Conservation (phyloP, 2,888 invertebrate species). For the Rhagophthalmus giganteus region DNA sequence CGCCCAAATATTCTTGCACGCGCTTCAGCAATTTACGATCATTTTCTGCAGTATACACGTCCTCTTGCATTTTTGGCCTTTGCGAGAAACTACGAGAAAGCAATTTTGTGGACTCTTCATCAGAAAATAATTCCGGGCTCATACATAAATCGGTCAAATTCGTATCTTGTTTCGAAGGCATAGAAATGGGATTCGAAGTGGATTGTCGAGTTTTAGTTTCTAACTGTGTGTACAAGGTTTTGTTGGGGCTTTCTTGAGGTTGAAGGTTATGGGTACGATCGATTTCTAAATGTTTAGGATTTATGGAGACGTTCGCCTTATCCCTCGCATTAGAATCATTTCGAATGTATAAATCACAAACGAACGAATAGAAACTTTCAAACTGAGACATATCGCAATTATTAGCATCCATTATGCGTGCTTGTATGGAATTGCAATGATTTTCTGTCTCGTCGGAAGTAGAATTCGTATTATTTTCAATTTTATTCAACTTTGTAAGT, state of each 20-base stretch:
- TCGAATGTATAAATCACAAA: slow-evolving; percentile 19
- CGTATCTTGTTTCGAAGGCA: slow-evolving; percentile 42
- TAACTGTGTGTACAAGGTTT: slow-evolving; percentile 11
- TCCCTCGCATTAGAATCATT: slow-evolving; percentile 7
- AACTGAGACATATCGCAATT: slow-evolving; percentile 14
- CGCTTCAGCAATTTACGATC: slow-evolving; percentile 54
- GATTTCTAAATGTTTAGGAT: slow-evolving; percentile 14
- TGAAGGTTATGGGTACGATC: not conserved
- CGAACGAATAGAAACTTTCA: slow-evolving; percentile 24
- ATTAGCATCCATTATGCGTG: slow-evolving; percentile 12
- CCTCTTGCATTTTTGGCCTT: slow-evolving; percentile 35
- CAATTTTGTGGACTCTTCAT: slow-evolving; percentile 58
- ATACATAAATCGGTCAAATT: slow-evolving; percentile 39
- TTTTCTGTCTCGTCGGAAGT: slow-evolving; percentile 1
- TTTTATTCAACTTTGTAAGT: not conserved
- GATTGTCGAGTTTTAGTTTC: not conserved
- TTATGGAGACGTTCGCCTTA: slow-evolving; percentile 2
- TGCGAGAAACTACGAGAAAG: slow-evolving; percentile 50
- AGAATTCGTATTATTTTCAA: not conserved
- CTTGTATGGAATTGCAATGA: slow-evolving; percentile 6
- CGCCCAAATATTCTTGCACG: slow-evolving; percentile 65
- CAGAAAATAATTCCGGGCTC: slow-evolving; percentile 69
- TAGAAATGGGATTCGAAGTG: slow-evolving; percentile 19
- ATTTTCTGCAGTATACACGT: slow-evolving; percentile 42
- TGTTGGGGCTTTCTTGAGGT: slow-evolving; percentile 5